Evolutionary conservation across 1,140 invertebrate genomes (phyloP).

Genomic region (Anoplolepis gracilipes): DNA sequence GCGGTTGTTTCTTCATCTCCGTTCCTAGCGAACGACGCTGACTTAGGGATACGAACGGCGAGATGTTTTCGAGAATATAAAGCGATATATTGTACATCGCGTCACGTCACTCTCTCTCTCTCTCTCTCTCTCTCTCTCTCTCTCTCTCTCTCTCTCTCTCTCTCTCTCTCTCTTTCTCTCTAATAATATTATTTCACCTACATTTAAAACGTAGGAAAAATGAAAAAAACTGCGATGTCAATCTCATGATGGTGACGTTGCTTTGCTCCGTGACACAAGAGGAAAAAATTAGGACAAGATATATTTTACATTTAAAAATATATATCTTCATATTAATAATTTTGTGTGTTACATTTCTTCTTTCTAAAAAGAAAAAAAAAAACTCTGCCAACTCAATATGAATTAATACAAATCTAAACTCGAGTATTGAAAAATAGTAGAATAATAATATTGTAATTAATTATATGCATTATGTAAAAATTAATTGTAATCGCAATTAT

Average conservation of each 20-base stretch:
- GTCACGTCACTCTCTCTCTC: too few species aligned
- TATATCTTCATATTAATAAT: slow-evolving; percentile 40
- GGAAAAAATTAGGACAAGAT: neutral
- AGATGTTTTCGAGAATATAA: slow-evolving; percentile 13
- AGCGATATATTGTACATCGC: neutral
- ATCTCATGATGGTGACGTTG: neutral
- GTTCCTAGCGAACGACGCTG: slow-evolving; percentile 19
- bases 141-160: too few species aligned
- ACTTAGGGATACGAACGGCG: slow-evolving; percentile 36
- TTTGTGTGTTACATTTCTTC: neutral
- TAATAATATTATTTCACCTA: neutral
- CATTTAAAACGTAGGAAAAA: neutral
- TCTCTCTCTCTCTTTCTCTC: too few species aligned
- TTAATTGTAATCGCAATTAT: neutral
- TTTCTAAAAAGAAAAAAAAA: slow-evolving; percentile 7
- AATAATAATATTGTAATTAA: slow-evolving; percentile 18
- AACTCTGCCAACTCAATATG: neutral
- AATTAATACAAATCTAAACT: slow-evolving; percentile 11
- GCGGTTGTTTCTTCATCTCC: slow-evolving; percentile 58
- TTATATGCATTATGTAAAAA: too few species aligned
- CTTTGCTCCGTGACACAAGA: neutral
- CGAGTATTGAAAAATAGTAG: slow-evolving; percentile 16
- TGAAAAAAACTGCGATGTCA: neutral
- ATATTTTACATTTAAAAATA: slow-evolving; percentile 19
- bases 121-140: too few species aligned